Percentiles rank a stretch among this genome's conserved stretches.
These are phyloP conservation scores for Plebejus anna DNA, from an alignment of 2,888 invertebrate genomes.

Conservation along the genomic window DNA sequence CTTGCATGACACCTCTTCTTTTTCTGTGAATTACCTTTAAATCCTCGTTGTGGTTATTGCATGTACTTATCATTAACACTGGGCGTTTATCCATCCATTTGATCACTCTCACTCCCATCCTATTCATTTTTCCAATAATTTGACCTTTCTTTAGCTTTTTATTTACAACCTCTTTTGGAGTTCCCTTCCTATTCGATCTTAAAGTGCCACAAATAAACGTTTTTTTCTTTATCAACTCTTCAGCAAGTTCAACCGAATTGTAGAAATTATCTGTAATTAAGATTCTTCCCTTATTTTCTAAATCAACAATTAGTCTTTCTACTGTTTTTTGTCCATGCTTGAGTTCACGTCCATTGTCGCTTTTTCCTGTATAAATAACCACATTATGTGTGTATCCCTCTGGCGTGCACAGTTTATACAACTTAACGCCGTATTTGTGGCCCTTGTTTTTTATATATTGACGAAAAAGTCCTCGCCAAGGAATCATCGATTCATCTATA, in stretches of 20 bases:
- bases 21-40: conserved; percentile 38
- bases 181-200: conserved; percentile 37
- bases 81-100: conserved; percentile 40
- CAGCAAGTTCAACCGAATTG: neutral
- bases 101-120: conserved; percentile 37
- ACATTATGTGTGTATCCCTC: neutral
- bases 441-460: neutral
- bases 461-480: neutral
- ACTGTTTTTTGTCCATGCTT: neutral
- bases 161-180: conserved; percentile 38
- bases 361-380: neutral
- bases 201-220: conserved; percentile 29
- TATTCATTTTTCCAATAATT: conserved; percentile 41
- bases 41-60: conserved; percentile 39
- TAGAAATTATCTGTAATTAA: neutral
- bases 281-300: neutral
- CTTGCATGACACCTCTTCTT: conserved; percentile 37
- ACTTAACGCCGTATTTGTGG: neutral
- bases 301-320: neutral
- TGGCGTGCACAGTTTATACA: neutral
- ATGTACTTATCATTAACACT: conserved; percentile 45
- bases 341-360: neutral
- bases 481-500: conserved; percentile 29
- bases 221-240: neutral
- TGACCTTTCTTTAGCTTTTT: conserved; percentile 40